Evolutionary conservation across 2,797 vertebrate species (phyloP).

Genomic region (Hypotaenidia okinawae): DNA sequence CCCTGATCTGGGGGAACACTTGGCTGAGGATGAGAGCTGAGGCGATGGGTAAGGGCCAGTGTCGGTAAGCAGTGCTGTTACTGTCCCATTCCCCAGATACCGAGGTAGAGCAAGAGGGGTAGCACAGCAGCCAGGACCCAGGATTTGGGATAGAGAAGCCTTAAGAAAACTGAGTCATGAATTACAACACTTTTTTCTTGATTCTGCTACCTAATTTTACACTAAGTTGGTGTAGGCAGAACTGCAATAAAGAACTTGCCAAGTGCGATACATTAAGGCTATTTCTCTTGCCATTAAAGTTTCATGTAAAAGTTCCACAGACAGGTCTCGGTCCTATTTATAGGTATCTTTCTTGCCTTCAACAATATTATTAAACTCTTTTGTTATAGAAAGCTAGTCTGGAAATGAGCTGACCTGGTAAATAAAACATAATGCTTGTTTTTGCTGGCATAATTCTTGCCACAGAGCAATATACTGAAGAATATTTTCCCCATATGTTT

Average conservation of each 20-base stretch:
- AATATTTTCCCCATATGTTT: constrained; percentile 47
- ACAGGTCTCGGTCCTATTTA: constrained; percentile 41
- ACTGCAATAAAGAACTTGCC: constrained; percentile 19
- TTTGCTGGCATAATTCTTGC: constrained; percentile 3
- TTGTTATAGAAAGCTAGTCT: constrained; percentile 46
- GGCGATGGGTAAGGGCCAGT: neutral
- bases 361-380: constrained; percentile 60
- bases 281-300: constrained; percentile 51
- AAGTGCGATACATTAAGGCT: neutral
- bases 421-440: constrained; percentile 58
- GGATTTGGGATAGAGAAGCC: neutral
- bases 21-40: neutral
- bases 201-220: neutral
- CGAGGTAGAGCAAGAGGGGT: neutral
- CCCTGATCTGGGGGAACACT: neutral
- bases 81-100: neutral
- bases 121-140: neutral
- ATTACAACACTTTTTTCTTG: neutral
- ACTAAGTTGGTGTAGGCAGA: neutral
- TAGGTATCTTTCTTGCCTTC: constrained; percentile 43
- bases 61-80: neutral
- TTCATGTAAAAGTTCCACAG: constrained; percentile 42
- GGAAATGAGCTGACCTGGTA: constrained; percentile 47
- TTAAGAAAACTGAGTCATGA: neutral
- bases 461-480: constrained; percentile 21